These are phyloP conservation scores for Ateles fusciceps DNA, from an alignment of 2,797 vertebrate species.

Conservation along the genomic window DNA sequence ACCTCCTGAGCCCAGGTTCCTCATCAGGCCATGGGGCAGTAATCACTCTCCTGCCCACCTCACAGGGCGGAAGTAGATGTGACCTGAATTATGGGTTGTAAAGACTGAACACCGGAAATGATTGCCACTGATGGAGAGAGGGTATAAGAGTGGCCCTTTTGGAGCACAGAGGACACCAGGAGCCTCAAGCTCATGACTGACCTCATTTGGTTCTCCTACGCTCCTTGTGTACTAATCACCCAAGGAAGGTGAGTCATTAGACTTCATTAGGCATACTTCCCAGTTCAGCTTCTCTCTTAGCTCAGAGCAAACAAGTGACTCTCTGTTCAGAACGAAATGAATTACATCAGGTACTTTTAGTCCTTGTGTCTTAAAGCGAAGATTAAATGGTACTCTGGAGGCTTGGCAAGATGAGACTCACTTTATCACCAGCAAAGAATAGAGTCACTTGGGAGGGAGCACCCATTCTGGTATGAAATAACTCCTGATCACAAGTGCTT, in stretches of 20 bases:
- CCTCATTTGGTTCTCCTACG: not conserved
- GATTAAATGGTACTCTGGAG: not conserved
- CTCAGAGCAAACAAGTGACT: constrained; percentile 38
- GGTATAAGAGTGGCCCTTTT: not conserved
- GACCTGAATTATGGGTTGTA: not conserved
- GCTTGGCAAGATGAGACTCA: not conserved
- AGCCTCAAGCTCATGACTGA: not conserved
- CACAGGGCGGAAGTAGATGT: not conserved
- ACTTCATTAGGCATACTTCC: not conserved
- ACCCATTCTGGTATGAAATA: not conserved
- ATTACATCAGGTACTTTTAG: not conserved
- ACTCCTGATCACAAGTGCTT: not conserved
- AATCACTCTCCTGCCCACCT: not conserved
- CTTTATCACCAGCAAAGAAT: not conserved
- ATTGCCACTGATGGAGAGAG: not conserved
- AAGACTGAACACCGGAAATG: not conserved
- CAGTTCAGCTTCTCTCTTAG: constrained; percentile 38
- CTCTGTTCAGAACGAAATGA: not conserved
- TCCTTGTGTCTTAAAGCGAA: not conserved
- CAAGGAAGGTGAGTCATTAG: not conserved
- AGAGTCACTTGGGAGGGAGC: not conserved
- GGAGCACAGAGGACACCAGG: not conserved
- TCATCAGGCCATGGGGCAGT: not conserved
- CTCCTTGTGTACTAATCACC: not conserved
- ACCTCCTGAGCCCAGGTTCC: not conserved